A percentile compares a stretch with the other conserved stretches of the same genome.
Conservation (phyloP, 2,113 vertebrate genomes). For the Raja brachyura region DNA sequence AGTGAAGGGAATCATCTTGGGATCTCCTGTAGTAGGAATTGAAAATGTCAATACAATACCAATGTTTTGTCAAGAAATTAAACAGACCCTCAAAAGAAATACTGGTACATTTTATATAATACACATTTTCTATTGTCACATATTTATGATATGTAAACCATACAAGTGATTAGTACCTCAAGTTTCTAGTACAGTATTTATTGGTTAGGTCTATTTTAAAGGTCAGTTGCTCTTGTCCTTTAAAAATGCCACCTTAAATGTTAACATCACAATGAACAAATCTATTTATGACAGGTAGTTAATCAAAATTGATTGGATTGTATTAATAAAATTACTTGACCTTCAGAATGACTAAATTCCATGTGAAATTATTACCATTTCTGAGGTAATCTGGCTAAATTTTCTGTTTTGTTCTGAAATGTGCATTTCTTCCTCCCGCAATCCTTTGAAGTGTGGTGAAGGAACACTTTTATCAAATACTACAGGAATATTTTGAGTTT, state of each 20-base stretch:
- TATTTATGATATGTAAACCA: not conserved
- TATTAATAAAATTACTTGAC: not conserved
- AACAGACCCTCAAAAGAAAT: not conserved
- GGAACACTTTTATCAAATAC: not conserved
- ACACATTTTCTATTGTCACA: not conserved
- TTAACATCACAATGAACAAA: not conserved
- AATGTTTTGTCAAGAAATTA: not conserved
- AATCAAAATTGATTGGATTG: not conserved
- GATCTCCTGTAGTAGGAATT: too few relatives aligned
- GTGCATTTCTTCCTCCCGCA: not conserved
- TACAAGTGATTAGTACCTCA: not conserved
- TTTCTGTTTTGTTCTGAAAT: not conserved
- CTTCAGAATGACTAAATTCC: not conserved
- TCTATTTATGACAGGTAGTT: not conserved
- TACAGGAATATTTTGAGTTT: not conserved
- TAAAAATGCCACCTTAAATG: not conserved
- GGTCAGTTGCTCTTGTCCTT: not conserved
- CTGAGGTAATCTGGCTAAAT: not conserved
- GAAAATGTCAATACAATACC: not conserved
- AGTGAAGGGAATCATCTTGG: not conserved
- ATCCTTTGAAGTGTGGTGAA: not conserved
- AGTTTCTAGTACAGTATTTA: not conserved
- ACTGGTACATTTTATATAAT: not conserved
- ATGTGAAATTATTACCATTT: not conserved
- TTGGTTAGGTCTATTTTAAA: not conserved